Percentiles rank a stretch among this genome's conserved stretches.
phyloP scores from a whole-genome alignment of 2,888 invertebrate species.

The Tubulanus polymorphus region DNA sequence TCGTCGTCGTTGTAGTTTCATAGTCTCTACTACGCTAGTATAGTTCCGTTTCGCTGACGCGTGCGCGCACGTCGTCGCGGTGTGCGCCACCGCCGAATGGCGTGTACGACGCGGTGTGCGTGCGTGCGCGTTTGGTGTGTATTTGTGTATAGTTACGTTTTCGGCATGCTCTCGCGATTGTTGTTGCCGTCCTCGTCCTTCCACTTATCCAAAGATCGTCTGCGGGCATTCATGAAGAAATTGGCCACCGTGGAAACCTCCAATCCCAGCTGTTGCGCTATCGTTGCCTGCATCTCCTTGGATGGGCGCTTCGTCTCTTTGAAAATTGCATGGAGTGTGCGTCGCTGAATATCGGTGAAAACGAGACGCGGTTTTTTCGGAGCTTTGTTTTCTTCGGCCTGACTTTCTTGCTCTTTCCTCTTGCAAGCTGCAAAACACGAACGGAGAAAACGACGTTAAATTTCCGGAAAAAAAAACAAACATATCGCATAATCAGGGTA shows the following conservation, averaged over 20 bases:
- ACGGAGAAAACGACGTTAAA: constrained; percentile 3
- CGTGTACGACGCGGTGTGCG: no score
- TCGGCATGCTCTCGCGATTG: no score
- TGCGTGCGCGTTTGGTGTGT: no score
- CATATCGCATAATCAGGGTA: no score
- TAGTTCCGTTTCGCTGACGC: no score
- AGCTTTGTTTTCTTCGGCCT: constrained; percentile 57
- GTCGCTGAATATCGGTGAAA: constrained; percentile 99
- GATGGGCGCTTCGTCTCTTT: constrained; percentile 99
- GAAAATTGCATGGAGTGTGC: constrained; percentile 99
- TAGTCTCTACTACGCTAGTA: no score
- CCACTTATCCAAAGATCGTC: constrained; percentile 89
- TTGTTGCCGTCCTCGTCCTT: constrained; percentile 74
- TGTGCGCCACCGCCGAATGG: no score
- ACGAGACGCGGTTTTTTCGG: constrained; percentile 99
- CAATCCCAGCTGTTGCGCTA: constrained; percentile 91
- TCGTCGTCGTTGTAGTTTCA: no score
- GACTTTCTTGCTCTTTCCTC: constrained; percentile 42
- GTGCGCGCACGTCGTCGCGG: no score
- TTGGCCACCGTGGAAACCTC: constrained; percentile 98
- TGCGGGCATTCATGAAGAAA: constrained; percentile 99
- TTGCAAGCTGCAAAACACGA: constrained; percentile 69
- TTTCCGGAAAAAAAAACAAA: neutral
- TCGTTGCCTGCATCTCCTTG: constrained; percentile 99
- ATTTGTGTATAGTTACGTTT: no score